Conservation (phyloP, 2,113 vertebrate species). For the Bubo blakistoni region DNA sequence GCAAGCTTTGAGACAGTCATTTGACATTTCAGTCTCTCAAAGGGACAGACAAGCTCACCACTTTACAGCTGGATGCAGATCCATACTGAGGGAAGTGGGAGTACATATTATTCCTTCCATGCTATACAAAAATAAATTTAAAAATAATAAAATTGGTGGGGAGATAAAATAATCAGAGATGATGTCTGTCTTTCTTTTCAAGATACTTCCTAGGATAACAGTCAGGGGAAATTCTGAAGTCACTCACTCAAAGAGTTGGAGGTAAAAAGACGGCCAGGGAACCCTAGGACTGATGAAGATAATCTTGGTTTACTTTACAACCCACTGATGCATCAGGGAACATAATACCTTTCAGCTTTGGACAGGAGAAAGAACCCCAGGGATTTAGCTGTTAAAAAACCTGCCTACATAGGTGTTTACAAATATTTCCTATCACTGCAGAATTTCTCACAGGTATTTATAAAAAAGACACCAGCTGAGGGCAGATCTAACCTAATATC, state of each 20-base stretch:
- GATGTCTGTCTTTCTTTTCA: neutral
- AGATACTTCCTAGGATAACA: neutral
- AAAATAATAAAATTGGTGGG: fast-evolving
- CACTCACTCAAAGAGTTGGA: neutral
- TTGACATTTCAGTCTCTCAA: no score
- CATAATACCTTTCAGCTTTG: neutral
- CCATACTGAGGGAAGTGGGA: neutral
- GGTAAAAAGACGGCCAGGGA: neutral
- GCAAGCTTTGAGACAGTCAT: no score
- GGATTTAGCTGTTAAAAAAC: neutral
- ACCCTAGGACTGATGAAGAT: neutral
- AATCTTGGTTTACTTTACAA: neutral
- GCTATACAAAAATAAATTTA: neutral
- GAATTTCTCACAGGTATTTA: neutral
- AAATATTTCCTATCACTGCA: neutral
- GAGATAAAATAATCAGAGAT: neutral
- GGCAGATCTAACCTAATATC: neutral
- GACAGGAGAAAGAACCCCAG: neutral
- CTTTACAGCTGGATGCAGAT: neutral
- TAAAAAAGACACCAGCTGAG: neutral
- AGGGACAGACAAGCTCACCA: neutral
- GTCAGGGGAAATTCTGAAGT: neutral
- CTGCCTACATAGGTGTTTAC: neutral
- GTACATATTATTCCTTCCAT: neutral
- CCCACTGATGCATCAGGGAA: neutral